phyloP scores from a whole-genome alignment of 1,140 invertebrate species.

The Homalodisca vitripennis region DNA sequence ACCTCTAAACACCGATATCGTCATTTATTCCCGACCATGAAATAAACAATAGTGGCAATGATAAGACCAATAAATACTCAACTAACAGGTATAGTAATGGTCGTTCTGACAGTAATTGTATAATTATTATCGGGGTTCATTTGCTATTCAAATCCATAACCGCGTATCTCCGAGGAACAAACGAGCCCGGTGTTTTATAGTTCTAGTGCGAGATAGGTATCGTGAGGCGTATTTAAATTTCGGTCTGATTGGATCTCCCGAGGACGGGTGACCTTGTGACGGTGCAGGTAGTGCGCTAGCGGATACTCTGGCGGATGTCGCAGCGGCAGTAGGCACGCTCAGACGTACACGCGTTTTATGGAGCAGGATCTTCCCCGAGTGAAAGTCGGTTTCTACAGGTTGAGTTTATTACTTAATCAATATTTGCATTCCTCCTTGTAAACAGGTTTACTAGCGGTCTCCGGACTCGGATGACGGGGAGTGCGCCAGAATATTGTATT shows the following conservation, averaged over 20 bases:
- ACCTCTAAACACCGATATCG: too few relatives aligned
- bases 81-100: slow-evolving; percentile 10
- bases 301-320: neutral
- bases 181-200: slow-evolving; percentile 18
- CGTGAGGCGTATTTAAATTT: slow-evolving; percentile 19
- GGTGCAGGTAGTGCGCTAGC: neutral
- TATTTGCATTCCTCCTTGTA: slow-evolving; percentile 1
- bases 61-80: slow-evolving; percentile 8
- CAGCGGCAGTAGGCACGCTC: neutral
- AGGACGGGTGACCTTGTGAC: neutral
- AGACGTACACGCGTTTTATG: slow-evolving; percentile 3
- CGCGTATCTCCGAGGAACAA: slow-evolving; percentile 4
- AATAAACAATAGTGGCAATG: slow-evolving; percentile 22
- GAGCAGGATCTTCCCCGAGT: slow-evolving; percentile 21
- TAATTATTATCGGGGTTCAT: slow-evolving; percentile 25
- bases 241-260: slow-evolving; percentile 4
- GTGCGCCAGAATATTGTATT: too few relatives aligned
- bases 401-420: slow-evolving; percentile 24
- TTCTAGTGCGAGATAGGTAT: neutral
- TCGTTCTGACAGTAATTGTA: slow-evolving; percentile 13
- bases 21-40: neutral
- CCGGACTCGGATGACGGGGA: too few relatives aligned
- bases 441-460: neutral
- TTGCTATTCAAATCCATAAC: slow-evolving; percentile 26
- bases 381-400: slow-evolving; percentile 13